Evolutionary conservation across 2,113 vertebrate species (phyloP).

Genomic region (Spea bombifrons): DNA sequence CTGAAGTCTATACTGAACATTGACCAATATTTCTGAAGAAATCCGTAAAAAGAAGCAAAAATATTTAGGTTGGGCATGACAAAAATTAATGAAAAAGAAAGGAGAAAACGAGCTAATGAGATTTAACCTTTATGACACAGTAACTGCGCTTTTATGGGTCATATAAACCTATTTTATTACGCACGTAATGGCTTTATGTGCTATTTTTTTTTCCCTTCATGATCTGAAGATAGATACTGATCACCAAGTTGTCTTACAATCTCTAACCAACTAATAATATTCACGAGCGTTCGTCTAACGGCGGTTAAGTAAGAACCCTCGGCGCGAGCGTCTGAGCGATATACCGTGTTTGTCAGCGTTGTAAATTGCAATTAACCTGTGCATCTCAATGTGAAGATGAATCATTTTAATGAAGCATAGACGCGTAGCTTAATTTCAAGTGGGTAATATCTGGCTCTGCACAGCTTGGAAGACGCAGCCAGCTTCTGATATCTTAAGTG

Average conservation of each 20-base stretch:
- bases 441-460: conserved; percentile 43
- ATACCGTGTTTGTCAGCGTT: conserved; percentile 36
- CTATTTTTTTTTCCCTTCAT: conserved; percentile 5
- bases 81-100: no score
- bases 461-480: conserved; percentile 23
- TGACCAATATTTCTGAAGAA: no score
- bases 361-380: conserved; percentile 47
- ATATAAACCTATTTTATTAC: conserved; percentile 24
- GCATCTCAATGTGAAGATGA: conserved; percentile 42
- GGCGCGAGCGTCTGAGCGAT: conserved; percentile 3
- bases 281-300: background rate
- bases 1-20: no score
- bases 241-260: conserved; percentile 9
- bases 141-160: background rate
- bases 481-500: conserved; percentile 35
- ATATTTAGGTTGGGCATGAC: no score
- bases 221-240: conserved; percentile 1
- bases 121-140: conserved; percentile 4
- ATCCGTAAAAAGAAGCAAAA: no score
- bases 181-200: background rate
- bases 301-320: conserved; percentile 14
- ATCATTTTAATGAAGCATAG: conserved; percentile 48
- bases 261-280: conserved; percentile 25
- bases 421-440: conserved; percentile 38
- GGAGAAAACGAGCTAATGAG: background rate